Conservation (phyloP, 1,140 invertebrate species). For the Brachionus angularis region DNA sequence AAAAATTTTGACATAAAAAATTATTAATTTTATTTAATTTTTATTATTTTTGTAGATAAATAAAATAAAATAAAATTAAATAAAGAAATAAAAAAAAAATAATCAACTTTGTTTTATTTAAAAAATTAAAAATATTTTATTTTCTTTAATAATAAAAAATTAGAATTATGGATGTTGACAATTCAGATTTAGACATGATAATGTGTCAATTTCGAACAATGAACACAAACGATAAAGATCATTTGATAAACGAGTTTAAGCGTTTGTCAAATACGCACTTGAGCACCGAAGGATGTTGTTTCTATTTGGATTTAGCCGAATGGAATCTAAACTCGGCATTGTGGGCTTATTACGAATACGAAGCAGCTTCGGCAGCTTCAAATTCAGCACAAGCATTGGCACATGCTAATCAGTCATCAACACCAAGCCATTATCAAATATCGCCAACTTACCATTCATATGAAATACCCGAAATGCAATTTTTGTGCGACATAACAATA, state of each 20-base stretch:
- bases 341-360: slow-evolving; percentile 87
- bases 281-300: slow-evolving; percentile 29
- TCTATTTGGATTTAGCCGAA: slow-evolving; percentile 34
- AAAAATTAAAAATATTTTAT: too few species aligned
- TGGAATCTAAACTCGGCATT: slow-evolving; percentile 85
- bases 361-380: slow-evolving; percentile 61
- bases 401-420: neutral
- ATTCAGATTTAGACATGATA: slow-evolving; percentile 42
- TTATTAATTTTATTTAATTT: too few species aligned
- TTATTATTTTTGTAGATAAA: too few species aligned
- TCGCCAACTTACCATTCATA: slow-evolving; percentile 15
- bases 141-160: too few species aligned
- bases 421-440: neutral
- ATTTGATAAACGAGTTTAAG: slow-evolving; percentile 38
- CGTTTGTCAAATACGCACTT: slow-evolving; percentile 20
- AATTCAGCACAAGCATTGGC: slow-evolving; percentile 51
- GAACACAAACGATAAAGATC: slow-evolving; percentile 34
- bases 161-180: slow-evolving; percentile 33
- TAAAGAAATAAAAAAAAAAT: too few species aligned
- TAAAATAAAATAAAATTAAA: too few species aligned
- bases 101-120: too few species aligned
- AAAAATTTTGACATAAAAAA: too few species aligned
- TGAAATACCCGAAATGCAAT: slow-evolving; percentile 69
- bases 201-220: slow-evolving; percentile 33
- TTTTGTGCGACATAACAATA: slow-evolving; percentile 72